Evolutionary conservation across 1,140 invertebrate genomes (phyloP).

Genomic region (Holotrichia oblita): DNA sequence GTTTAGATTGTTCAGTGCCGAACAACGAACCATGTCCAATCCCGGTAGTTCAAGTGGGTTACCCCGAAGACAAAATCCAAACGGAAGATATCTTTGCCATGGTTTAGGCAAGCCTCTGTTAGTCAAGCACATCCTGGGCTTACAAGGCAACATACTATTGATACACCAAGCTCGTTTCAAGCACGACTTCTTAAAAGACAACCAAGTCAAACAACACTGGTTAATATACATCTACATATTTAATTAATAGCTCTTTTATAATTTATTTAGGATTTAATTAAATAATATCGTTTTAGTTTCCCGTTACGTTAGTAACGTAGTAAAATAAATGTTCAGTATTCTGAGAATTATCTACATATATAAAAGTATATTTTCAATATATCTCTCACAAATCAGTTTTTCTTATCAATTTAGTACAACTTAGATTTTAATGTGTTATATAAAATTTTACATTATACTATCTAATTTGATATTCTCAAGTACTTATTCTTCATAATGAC

Average conservation of each 20-base stretch:
- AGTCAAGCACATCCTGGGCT: slow-evolving; percentile 74
- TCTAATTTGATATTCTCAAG: too few species aligned
- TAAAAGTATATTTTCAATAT: too few species aligned
- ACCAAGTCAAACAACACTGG: slow-evolving; percentile 64
- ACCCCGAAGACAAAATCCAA: slow-evolving; percentile 70
- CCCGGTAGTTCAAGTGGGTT: slow-evolving; percentile 61
- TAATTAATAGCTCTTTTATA: slow-evolving; percentile 21
- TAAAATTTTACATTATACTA: too few species aligned
- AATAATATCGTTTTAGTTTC: too few species aligned
- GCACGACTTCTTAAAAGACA: slow-evolving; percentile 70
- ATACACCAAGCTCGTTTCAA: slow-evolving; percentile 84
- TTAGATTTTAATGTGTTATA: too few species aligned
- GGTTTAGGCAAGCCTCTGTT: slow-evolving; percentile 84
- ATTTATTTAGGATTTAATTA: too few species aligned
- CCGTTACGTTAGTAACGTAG: too few species aligned
- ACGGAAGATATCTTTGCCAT: slow-evolving; percentile 87
- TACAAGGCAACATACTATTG: slow-evolving; percentile 87
- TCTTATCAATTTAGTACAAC: too few species aligned
- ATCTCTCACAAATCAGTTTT: too few species aligned
- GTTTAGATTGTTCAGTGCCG: background rate
- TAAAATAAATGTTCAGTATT: too few species aligned
- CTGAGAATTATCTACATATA: too few species aligned
- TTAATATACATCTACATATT: slow-evolving; percentile 52
- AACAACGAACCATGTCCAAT: slow-evolving; percentile 46
- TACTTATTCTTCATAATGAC: too few species aligned